Evolutionary conservation across 2,888 invertebrate genomes (phyloP), one percentile per base, ranked within the genome.

Genomic region (Noctua fimbriata): DNA sequence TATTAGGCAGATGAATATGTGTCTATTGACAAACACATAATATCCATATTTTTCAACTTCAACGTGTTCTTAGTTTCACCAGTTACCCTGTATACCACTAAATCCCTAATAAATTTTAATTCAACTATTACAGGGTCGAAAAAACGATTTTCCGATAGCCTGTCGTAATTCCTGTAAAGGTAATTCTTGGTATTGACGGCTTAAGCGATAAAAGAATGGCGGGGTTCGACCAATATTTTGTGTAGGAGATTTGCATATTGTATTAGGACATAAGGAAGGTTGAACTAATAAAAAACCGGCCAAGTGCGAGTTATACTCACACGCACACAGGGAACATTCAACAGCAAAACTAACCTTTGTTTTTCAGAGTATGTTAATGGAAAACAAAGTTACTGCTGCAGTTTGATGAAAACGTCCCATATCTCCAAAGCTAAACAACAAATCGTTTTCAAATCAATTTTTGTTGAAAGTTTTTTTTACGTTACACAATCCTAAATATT

Each of bases 81-180:
- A 73, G 58, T 16, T 24, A 60, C 3, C 28, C n/a, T 44, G 7
- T 44, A 47, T 47, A 36, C 55, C 69, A 47, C 47, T 32, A 66
- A 83, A 83, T 75, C 47, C 47, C 18, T 47, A 21, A 73, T 84
- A 86, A 69, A 83, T 83, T 86, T 83, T 73, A 83, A 87, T 74
- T 66, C 10, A 60, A 76, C 60, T 72, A 78, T 66, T 73, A 72
- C 44, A 44, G 60, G 69, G 6, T 63, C 24, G 52, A 69, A 78
- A 86, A 76, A 73, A 32, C 60, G 55, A 36, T 65, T 73, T 77
- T 32, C 36, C 78, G 21, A 78, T 66, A 77, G 41, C 63, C 36
- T 55, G 28, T 63, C 78, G 55, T 81, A 70, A 81, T 44, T 73
- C 21, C 36, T 24, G 21, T 24, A 18, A 16, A 66, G 66, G 58